Percentiles rank a stretch among this genome's conserved stretches.
phyloP scores from a whole-genome alignment of 1,140 invertebrate genomes.

The Apis florea region DNA sequence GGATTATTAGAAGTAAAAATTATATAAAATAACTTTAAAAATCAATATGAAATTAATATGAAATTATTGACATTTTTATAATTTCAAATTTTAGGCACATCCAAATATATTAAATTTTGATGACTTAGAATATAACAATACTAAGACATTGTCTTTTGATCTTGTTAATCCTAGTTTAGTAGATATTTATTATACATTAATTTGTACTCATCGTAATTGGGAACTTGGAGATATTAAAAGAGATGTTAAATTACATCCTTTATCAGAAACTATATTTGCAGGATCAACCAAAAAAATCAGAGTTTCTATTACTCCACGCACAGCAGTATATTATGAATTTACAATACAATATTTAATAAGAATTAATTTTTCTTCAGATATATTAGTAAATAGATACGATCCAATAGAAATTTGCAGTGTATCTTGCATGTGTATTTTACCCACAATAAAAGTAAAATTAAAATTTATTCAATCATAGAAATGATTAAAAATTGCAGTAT shows the following conservation, averaged over 20 bases:
- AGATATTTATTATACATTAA: slow-evolving; percentile 64
- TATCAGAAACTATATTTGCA: slow-evolving; percentile 47
- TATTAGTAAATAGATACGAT: slow-evolving; percentile 16
- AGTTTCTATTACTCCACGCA: slow-evolving; percentile 56
- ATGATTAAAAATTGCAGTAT: slow-evolving; percentile 24
- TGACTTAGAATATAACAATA: slow-evolving; percentile 51
- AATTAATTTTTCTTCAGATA: slow-evolving; percentile 36
- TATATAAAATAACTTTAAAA: background rate
- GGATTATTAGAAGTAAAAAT: slow-evolving; percentile 66
- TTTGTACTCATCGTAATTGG: slow-evolving; percentile 33
- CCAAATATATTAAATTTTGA: slow-evolving; percentile 67
- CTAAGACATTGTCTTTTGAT: slow-evolving; percentile 54
- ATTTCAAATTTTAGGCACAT: slow-evolving; percentile 56
- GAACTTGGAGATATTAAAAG: slow-evolving; percentile 45
- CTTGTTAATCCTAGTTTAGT: slow-evolving; percentile 68
- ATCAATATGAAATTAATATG: background rate
- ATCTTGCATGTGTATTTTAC: slow-evolving; percentile 63
- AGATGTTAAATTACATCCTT: slow-evolving; percentile 64
- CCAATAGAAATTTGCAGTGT: slow-evolving; percentile 63
- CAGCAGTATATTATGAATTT: slow-evolving; percentile 66
- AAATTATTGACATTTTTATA: background rate
- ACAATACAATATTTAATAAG: slow-evolving; percentile 61
- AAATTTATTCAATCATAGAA: background rate
- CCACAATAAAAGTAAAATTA: slow-evolving; percentile 64
- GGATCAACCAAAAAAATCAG: slow-evolving; percentile 57